Conservation (phyloP, 1,140 invertebrate species). For the Bombus difficillimus region DNA sequence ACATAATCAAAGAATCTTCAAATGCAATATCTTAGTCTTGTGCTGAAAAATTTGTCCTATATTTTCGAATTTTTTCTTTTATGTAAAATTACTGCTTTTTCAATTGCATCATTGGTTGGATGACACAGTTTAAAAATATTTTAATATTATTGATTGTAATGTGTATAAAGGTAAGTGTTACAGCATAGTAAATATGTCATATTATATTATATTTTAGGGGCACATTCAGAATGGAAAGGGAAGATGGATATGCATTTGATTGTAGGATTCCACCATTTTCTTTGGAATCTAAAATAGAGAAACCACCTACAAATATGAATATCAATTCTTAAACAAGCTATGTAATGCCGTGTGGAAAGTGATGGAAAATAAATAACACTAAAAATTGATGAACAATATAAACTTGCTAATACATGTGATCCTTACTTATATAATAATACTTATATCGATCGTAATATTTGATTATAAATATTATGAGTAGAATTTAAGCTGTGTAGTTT, state of each 20-base stretch:
- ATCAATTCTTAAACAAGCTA: conserved; percentile 52
- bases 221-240: conserved; percentile 97
- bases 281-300: conserved; percentile 95
- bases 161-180: not conserved
- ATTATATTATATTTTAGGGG: conserved; percentile 86
- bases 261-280: conserved; percentile 98
- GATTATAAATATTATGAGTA: conserved; percentile 30
- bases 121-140: too few relatives aligned
- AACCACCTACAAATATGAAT: conserved; percentile 76
- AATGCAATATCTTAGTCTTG: too few relatives aligned
- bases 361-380: not conserved
- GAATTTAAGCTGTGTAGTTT: conserved; percentile 11
- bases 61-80: too few relatives aligned
- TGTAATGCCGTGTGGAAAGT: not conserved
- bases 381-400: conserved; percentile 17
- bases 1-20: too few relatives aligned
- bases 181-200: conserved; percentile 22
- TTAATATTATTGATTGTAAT: not conserved
- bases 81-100: too few relatives aligned
- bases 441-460: not conserved
- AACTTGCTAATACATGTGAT: not conserved
- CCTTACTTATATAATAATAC: not conserved
- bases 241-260: conserved; percentile 97
- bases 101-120: too few relatives aligned
- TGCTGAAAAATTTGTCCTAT: too few relatives aligned